Evolutionary conservation across 2,888 invertebrate species (phyloP).

Genomic region (Charanyca ferruginea): DNA sequence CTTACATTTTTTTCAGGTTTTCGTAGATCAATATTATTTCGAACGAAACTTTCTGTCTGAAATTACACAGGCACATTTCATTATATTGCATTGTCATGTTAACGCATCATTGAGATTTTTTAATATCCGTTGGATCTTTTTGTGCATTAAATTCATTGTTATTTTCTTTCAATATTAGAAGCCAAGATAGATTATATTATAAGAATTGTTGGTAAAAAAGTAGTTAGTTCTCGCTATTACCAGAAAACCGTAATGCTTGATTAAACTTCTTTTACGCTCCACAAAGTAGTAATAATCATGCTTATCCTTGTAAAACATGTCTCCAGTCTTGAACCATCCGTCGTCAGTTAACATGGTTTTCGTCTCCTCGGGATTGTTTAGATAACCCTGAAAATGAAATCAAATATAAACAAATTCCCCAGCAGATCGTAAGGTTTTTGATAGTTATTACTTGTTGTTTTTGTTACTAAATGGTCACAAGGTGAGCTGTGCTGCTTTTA

Average conservation of each 20-base stretch:
- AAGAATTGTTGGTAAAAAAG: slow-evolving; percentile 16
- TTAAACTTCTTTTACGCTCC: slow-evolving; percentile 74
- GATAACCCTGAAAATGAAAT: slow-evolving; percentile 71
- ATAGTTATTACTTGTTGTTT: not conserved
- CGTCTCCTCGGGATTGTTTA: slow-evolving; percentile 74
- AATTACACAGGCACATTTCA: slow-evolving; percentile 5
- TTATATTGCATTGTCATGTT: slow-evolving; percentile 15
- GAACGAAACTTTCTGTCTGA: slow-evolving; percentile 15
- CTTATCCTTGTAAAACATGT: slow-evolving; percentile 74
- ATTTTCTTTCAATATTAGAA: slow-evolving; percentile 8
- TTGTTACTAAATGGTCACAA: not conserved
- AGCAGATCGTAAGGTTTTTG: too few relatives aligned
- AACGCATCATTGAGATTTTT: slow-evolving; percentile 11
- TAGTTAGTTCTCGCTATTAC: slow-evolving; percentile 57
- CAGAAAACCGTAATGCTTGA: slow-evolving; percentile 73
- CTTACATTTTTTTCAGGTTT: slow-evolving; percentile 46
- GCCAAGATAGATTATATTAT: slow-evolving; percentile 4
- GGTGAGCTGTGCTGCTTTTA: slow-evolving; percentile 1
- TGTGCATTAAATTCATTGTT: slow-evolving; percentile 9
- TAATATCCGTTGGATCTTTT: slow-evolving; percentile 5
- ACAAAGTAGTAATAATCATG: slow-evolving; percentile 73
- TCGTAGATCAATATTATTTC: slow-evolving; percentile 36
- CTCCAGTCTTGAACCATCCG: slow-evolving; percentile 77
- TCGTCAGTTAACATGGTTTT: slow-evolving; percentile 70
- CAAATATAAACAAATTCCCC: too few relatives aligned